These are phyloP conservation scores for Arenaria interpres DNA, from an alignment of 2,113 vertebrate species.

Conservation along the genomic window DNA sequence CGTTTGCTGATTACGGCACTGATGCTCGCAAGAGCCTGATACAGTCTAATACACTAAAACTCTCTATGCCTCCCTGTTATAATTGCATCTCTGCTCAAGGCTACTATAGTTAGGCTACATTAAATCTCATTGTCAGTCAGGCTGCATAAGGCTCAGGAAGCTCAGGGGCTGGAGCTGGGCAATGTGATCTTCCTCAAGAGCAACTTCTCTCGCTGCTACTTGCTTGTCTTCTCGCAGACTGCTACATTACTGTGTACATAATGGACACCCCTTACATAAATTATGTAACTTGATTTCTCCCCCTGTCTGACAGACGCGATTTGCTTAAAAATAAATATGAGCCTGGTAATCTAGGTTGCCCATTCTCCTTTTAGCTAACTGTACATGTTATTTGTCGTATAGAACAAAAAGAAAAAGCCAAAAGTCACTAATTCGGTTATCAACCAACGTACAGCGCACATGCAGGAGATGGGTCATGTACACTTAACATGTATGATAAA, in stretches of 20 bases:
- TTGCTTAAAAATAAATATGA: background rate
- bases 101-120: constrained; percentile 67
- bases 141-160: constrained; percentile 51
- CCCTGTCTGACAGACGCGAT: background rate
- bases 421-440: background rate
- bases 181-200: constrained; percentile 48
- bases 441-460: background rate
- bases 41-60: constrained; percentile 48
- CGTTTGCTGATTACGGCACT: constrained; percentile 31
- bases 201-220: constrained; percentile 60
- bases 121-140: constrained; percentile 72
- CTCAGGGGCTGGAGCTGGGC: constrained; percentile 34
- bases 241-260: background rate
- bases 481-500: constrained; percentile 24
- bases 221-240: constrained; percentile 20
- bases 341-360: constrained; percentile 12
- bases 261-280: constrained; percentile 16
- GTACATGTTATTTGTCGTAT: background rate
- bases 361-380: constrained; percentile 4
- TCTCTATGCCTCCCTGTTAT: constrained; percentile 48
- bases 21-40: constrained; percentile 44
- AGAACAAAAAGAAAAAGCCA: constrained; percentile 39
- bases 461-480: constrained; percentile 29
- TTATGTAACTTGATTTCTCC: constrained; percentile 16
- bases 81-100: constrained; percentile 74